These are phyloP conservation scores for Pristionchus maxplancki DNA, from an alignment of 2,888 invertebrate genomes.

Conservation along the genomic window DNA sequence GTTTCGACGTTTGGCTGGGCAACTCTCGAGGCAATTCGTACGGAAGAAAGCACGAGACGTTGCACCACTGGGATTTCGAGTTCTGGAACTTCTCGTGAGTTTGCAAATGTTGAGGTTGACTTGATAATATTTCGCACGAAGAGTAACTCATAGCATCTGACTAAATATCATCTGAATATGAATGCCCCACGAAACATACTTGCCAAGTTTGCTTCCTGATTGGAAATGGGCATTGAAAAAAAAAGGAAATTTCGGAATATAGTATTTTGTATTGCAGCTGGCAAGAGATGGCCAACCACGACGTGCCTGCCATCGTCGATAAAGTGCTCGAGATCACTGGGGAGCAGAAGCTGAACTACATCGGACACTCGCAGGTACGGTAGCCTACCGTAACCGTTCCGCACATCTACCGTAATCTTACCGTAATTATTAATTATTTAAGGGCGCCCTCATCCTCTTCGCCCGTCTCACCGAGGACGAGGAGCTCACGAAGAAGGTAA, in stretches of 20 bases:
- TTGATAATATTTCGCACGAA: too few relatives aligned
- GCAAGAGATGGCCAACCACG: slow-evolving; percentile 90
- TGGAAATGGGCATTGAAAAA: too few relatives aligned
- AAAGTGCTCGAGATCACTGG: slow-evolving; percentile 82
- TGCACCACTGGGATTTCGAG: slow-evolving; percentile 57
- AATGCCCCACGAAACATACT: too few relatives aligned
- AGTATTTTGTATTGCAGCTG: slow-evolving; percentile 83
- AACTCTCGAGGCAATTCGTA: slow-evolving; percentile 89
- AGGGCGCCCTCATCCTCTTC: slow-evolving; percentile 72
- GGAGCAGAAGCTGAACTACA: slow-evolving; percentile 84
- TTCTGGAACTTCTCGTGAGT: slow-evolving; percentile 69
- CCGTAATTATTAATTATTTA: neutral
- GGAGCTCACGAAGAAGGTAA: slow-evolving; percentile 63
- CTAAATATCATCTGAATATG: too few relatives aligned
- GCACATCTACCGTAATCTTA: neutral
- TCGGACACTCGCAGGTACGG: slow-evolving; percentile 88
- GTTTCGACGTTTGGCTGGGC: slow-evolving; percentile 87
- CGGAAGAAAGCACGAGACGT: slow-evolving; percentile 79
- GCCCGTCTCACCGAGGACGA: slow-evolving; percentile 62
- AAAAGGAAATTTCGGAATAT: too few relatives aligned
- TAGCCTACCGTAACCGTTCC: neutral
- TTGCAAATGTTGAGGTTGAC: too few relatives aligned
- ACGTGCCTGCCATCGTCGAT: slow-evolving; percentile 89
- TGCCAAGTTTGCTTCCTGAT: too few relatives aligned
- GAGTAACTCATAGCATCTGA: too few relatives aligned